Percentiles rank a stretch among this genome's conserved stretches.
phyloP scores from a whole-genome alignment of 2,113 vertebrate species.

The Bubo scandiacus region DNA sequence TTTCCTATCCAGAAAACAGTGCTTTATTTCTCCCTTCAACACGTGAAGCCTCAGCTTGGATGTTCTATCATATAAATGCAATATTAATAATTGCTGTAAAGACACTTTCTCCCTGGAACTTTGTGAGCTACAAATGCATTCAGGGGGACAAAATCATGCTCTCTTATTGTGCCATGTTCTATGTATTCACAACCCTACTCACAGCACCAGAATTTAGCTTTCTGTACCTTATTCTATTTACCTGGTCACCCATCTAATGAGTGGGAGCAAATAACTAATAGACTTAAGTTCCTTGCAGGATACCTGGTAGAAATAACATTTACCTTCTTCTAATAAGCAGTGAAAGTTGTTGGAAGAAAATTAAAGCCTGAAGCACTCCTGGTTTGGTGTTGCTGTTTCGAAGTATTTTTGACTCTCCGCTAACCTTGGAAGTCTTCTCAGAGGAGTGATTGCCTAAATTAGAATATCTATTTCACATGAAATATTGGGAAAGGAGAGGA shows the following conservation, averaged over 20 bases:
- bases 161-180: background rate
- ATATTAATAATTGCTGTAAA: background rate
- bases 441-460: conserved; percentile 29
- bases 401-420: conserved; percentile 36
- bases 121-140: background rate
- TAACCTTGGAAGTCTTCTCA: conserved; percentile 40
- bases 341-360: background rate
- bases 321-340: background rate
- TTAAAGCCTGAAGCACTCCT: background rate
- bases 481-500: conserved; percentile 50
- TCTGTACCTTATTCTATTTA: background rate
- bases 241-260: background rate
- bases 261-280: background rate
- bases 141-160: background rate
- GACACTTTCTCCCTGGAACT: background rate
- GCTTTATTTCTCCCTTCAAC: background rate
- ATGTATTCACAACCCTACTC: background rate
- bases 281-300: background rate
- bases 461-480: conserved; percentile 46
- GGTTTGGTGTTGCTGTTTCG: background rate
- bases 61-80: background rate
- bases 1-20: background rate
- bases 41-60: background rate
- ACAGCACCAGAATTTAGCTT: background rate
- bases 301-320: background rate